Conservation (phyloP, 2,113 vertebrate genomes). For the Malurus melanocephalus region DNA sequence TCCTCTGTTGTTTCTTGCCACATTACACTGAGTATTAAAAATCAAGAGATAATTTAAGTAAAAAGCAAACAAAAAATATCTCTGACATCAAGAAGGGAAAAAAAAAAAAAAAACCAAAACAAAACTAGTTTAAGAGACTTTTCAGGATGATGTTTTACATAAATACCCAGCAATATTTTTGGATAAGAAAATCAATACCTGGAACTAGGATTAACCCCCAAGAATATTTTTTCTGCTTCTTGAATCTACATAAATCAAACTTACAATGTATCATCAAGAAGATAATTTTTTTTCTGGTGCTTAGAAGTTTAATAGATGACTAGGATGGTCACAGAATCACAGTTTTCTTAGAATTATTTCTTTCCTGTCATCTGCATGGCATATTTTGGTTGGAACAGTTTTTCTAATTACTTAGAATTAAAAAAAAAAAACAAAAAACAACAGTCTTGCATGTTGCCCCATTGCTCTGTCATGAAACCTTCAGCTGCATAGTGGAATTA, state of each 20-base stretch:
- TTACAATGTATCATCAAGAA: not conserved
- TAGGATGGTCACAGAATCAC: not conserved
- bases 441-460: not conserved
- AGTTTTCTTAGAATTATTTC: not conserved
- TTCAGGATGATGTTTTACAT: not conserved
- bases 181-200: not conserved
- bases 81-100: not conserved
- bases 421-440: not conserved
- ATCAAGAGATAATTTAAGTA: not conserved
- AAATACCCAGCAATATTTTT: not conserved
- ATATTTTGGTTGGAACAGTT: not conserved
- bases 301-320: not conserved
- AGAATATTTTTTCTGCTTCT: not conserved
- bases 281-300: not conserved
- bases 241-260: not conserved
- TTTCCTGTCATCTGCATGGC: not conserved
- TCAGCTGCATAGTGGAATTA: not conserved
- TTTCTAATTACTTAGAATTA: not conserved
- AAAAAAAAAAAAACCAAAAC: not conserved
- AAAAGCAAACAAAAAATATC: not conserved
- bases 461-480: not conserved
- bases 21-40: not conserved
- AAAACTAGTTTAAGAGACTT: not conserved
- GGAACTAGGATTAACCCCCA: not conserved
- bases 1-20: not conserved